Conservation (phyloP, 2,113 vertebrate species). For the Nesoenas mayeri region DNA sequence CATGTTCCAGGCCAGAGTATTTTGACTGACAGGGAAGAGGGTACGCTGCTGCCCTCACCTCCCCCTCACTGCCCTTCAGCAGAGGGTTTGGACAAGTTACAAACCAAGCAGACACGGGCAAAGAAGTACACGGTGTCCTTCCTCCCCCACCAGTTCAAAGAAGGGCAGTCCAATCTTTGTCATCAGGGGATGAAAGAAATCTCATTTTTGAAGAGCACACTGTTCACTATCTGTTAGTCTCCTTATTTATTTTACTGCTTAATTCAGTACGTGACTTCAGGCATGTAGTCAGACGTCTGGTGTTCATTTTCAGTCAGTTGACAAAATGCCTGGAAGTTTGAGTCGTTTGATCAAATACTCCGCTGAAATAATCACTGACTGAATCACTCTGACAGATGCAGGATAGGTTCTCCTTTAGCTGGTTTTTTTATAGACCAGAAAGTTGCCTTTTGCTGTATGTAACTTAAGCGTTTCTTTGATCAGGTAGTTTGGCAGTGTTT, state of each 20-base stretch:
- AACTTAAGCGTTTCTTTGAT: conserved; percentile 29
- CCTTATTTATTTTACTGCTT: conserved; percentile 33
- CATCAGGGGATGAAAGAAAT: neutral
- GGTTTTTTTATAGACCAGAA: conserved; percentile 8
- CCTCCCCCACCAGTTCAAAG: neutral
- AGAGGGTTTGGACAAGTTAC: neutral
- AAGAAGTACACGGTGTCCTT: neutral
- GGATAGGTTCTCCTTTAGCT: conserved; percentile 6
- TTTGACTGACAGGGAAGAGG: neutral
- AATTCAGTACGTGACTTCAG: conserved; percentile 46
- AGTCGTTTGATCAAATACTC: conserved; percentile 54
- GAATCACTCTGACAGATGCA: conserved; percentile 22
- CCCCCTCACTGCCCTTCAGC: neutral
- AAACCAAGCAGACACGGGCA: neutral
- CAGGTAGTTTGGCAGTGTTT: neutral
- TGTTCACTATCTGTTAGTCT: neutral
- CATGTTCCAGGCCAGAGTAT: neutral
- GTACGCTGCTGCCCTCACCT: neutral
- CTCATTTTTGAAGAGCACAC: neutral
- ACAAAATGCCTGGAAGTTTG: conserved; percentile 61
- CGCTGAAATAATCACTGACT: conserved; percentile 38
- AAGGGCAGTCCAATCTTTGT: neutral
- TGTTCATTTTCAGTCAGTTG: conserved; percentile 57
- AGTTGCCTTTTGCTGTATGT: neutral
- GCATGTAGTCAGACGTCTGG: conserved; percentile 7